Base-by-base conservation (phyloP, 2,113 vertebrate genomes). In the Orientallactaga bullata region DNA sequence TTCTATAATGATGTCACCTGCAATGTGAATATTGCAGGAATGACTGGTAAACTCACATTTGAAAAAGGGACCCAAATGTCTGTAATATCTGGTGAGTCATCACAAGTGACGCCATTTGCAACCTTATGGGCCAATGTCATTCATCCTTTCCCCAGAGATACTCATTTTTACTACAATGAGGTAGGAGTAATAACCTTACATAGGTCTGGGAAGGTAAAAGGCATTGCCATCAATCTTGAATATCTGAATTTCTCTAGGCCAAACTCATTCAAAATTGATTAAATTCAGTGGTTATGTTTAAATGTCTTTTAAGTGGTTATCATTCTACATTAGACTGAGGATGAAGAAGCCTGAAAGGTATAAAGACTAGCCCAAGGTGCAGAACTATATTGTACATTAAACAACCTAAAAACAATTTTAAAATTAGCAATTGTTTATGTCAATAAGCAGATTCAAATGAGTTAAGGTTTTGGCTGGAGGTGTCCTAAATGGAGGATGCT, bases 11-110 rank as follows among this genome's bases (percentile, higher is more conserved):
- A 60, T 18, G 8, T 94, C 63, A 21, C 37, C 73, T 94, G 24
- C 10, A 21, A 96, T 97, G 94, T 88, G 89, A 90, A 86, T 92
- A 83, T 77, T 21, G 78, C 95, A 94, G 90, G 55, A 95, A 23
- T 28, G 13, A 18, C 18, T 66, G 69, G 72, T 3, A 96, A 87
- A 95, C 73, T 96, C 74, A 85, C 4, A 58, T 96, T 97, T 71
- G 95, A 96, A 15, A 85, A 92, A 86, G 96, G 93, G 81, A 95
- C 94, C 3, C 86, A 71, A 74, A 42, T 96, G 73, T 79, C 90
- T 16, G 13, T 97, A 82, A 80, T 68, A 69, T 5, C 94, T 72
- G 92, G 97, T 97, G 68, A 97, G 97, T 97, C 68, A 74, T 91
- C 85, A 68, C 55, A 24, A 17, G 30, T 30, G 47, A 69, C 65